A percentile compares a stretch with the other conserved stretches of the same genome.
Evolutionary conservation across 2,797 vertebrate genomes (phyloP).

Genomic region (Epinephelus awoara): DNA sequence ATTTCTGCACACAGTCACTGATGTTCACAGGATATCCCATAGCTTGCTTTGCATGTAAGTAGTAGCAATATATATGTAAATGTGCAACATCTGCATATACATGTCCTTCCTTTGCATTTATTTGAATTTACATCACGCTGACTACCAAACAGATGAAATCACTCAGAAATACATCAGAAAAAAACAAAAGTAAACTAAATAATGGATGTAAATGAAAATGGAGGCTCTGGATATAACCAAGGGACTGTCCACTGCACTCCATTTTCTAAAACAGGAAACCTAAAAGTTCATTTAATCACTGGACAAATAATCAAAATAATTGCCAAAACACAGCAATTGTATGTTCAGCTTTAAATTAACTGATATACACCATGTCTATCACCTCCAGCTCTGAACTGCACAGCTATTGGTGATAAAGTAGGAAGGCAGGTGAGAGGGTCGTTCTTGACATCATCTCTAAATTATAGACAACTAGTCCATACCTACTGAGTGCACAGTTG

Average conservation of each 20-base stretch:
- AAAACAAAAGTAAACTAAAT: conserved; percentile 25
- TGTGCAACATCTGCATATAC: conserved; percentile 56
- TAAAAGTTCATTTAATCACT: not conserved
- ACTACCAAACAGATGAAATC: conserved; percentile 23
- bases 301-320: not conserved
- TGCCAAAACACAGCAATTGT: not conserved
- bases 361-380: no score
- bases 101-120: conserved; percentile 42
- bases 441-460: no score
- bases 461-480: no score
- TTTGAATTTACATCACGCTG: conserved; percentile 40
- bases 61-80: conserved; percentile 79
- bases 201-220: conserved; percentile 9
- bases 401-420: no score
- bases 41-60: conserved; percentile 51
- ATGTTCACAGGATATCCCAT: conserved; percentile 51
- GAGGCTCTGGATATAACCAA: conserved; percentile 2
- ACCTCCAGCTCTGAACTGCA: no score
- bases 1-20: conserved; percentile 50
- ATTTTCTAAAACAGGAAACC: not conserved
- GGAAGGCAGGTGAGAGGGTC: no score
- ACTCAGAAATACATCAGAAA: conserved; percentile 11
- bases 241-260: not conserved
- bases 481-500: no score
- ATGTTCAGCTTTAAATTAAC: not conserved